Evolutionary conservation across 2,888 invertebrate species (phyloP).

Genomic region (Drosophila diplacantha): DNA sequence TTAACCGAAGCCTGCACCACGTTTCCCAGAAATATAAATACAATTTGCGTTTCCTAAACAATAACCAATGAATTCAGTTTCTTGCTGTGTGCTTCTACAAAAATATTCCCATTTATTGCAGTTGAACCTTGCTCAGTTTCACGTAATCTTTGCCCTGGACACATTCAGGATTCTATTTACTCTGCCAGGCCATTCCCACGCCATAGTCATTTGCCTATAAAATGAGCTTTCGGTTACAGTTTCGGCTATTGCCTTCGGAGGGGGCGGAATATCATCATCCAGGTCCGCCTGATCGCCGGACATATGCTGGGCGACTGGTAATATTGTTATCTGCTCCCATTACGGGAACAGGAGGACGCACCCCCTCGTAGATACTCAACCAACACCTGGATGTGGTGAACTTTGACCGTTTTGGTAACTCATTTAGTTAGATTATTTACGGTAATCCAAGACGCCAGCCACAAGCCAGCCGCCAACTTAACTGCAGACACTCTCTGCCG

Average conservation of each 20-base stretch:
- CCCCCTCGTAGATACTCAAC: slow-evolving; percentile 6
- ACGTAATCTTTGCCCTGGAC: slow-evolving; percentile 27
- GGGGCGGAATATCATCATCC: slow-evolving; percentile 31
- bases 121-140: slow-evolving; percentile 26
- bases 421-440: slow-evolving; percentile 71
- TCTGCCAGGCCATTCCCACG: slow-evolving; percentile 7
- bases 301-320: slow-evolving; percentile 37
- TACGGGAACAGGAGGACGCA: slow-evolving; percentile 13
- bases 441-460: slow-evolving; percentile 66
- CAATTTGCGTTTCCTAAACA: slow-evolving; percentile 3
- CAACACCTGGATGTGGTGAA: slow-evolving; percentile 63
- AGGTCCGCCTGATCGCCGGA: slow-evolving; percentile 34
- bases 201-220: slow-evolving; percentile 23
- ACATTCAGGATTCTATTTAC: slow-evolving; percentile 26
- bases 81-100: background rate
- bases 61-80: slow-evolving; percentile 1
- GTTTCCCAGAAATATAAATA: slow-evolving; percentile 11
- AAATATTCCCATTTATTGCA: slow-evolving; percentile 25
- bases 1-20: background rate
- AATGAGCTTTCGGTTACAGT: slow-evolving; percentile 40
- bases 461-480: slow-evolving; percentile 56
- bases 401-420: slow-evolving; percentile 71
- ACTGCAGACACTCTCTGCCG: slow-evolving; percentile 43
- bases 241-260: slow-evolving; percentile 32
- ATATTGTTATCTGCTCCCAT: slow-evolving; percentile 42